Conservation (phyloP, 1,140 invertebrate genomes). For the Lordiphosa stackelbergi region DNA sequence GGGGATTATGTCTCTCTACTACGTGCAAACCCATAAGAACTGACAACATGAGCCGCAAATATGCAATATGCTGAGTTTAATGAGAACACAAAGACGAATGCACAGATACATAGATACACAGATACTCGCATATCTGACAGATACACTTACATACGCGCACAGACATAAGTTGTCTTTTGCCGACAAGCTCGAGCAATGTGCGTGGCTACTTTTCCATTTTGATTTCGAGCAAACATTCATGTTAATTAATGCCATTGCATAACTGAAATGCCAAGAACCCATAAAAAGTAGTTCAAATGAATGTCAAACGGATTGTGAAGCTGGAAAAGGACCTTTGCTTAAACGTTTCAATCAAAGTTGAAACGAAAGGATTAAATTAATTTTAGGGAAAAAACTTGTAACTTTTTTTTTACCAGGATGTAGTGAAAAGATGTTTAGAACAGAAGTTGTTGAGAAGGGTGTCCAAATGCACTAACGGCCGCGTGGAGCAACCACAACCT, state of each 20-base stretch:
- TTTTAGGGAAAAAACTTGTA: no score
- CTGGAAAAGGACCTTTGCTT: not conserved
- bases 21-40: not conserved
- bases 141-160: not conserved
- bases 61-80: conserved; percentile 8
- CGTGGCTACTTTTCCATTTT: conserved; percentile 57
- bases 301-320: conserved; percentile 7
- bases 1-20: conserved; percentile 20
- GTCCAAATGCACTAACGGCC: no score
- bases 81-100: conserved; percentile 11
- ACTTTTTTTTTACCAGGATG: no score
- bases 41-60: conserved; percentile 13
- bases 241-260: conserved; percentile 62
- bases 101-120: conserved; percentile 1
- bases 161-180: conserved; percentile 11
- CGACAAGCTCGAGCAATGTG: conserved; percentile 39
- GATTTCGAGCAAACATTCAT: conserved; percentile 51
- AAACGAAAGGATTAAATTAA: no score
- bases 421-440: no score
- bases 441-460: no score
- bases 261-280: conserved; percentile 40
- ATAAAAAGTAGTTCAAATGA: conserved; percentile 22
- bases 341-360: no score
- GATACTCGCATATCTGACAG: not conserved
- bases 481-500: no score